Percentiles rank a stretch among this genome's conserved stretches.
phyloP scores from a whole-genome alignment of 2,113 vertebrate genomes.

The Psettodes erumei region DNA sequence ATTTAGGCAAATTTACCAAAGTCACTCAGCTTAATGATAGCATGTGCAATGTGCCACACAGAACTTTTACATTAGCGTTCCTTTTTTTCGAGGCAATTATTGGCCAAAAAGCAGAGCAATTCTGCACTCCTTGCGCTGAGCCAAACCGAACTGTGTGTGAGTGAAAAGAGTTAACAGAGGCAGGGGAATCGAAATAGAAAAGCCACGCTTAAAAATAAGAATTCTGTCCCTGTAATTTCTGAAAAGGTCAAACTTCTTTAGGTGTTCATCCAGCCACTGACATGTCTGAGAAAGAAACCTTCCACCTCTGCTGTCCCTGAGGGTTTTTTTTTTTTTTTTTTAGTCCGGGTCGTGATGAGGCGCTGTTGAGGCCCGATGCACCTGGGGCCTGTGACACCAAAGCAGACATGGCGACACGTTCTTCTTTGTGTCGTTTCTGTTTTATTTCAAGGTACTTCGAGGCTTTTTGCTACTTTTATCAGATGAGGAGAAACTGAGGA shows the following conservation, averaged over 20 bases:
- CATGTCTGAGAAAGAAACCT: constrained; percentile 15
- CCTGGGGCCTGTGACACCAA: constrained; percentile 42
- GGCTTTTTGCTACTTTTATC: background rate
- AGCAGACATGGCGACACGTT: background rate
- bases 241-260: constrained; percentile 41
- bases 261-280: constrained; percentile 23
- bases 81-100: background rate
- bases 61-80: too few species aligned
- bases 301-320: constrained; percentile 13
- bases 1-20: background rate
- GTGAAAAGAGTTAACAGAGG: background rate
- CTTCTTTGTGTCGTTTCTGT: background rate
- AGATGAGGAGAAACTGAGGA: background rate
- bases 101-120: background rate
- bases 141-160: background rate
- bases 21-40: background rate
- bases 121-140: background rate
- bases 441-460: background rate
- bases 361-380: constrained; percentile 23
- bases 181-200: background rate
- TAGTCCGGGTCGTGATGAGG: constrained; percentile 6
- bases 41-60: background rate
- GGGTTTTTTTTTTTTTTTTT: too few species aligned
- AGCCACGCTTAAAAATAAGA: background rate
- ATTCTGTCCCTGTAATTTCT: background rate